phyloP scores from a whole-genome alignment of 2,797 vertebrate genomes.

The Danio tinwini region DNA sequence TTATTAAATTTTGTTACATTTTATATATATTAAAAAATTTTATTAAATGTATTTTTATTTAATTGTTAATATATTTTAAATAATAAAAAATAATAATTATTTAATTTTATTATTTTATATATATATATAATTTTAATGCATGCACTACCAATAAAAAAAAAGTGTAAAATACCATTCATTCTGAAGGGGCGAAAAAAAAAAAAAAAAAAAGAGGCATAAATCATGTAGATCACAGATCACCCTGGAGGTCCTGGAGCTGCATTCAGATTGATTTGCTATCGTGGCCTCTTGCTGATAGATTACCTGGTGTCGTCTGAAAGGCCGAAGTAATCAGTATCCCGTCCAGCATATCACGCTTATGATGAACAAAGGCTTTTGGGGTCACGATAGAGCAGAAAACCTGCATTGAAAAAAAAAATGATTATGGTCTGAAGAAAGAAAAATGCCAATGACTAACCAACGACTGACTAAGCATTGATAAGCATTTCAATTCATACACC shows the following conservation, averaged over 20 bases:
- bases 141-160: neutral
- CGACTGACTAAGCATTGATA: no score
- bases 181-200: neutral
- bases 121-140: no score
- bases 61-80: no score
- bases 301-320: slow-evolving; percentile 55
- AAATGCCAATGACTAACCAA: no score
- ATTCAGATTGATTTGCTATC: slow-evolving; percentile 59
- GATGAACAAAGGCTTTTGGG: slow-evolving; percentile 46
- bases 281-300: slow-evolving; percentile 63
- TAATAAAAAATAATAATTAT: no score
- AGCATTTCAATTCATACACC: no score
- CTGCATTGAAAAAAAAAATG: slow-evolving; percentile 7
- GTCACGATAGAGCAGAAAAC: slow-evolving; percentile 25
- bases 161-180: slow-evolving; percentile 7
- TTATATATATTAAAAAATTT: no score
- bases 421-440: slow-evolving; percentile 14
- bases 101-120: neutral
- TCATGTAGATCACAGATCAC: slow-evolving; percentile 25
- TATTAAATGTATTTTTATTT: no score
- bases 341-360: slow-evolving; percentile 36
- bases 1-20: no score
- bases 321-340: slow-evolving; percentile 54
- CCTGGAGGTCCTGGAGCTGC: slow-evolving; percentile 32
- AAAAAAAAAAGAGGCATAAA: slow-evolving; percentile 19